phyloP scores from a whole-genome alignment of 2,888 invertebrate species.

The Rhabditoides inermis region DNA sequence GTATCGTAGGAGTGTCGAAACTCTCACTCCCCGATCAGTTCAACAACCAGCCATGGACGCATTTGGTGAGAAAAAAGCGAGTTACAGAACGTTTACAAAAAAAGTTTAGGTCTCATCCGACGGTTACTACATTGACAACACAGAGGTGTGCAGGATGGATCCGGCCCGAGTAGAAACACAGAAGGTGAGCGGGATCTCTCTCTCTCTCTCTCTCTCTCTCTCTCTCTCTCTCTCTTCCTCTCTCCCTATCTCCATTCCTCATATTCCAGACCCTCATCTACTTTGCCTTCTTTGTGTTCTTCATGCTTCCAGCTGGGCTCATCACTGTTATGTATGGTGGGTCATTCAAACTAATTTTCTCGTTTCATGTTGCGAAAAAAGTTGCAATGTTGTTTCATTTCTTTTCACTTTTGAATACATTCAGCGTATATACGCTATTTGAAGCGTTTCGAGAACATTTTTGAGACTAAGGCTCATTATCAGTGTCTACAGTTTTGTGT shows the following conservation, averaged over 20 bases:
- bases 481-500: too few species aligned
- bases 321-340: too few species aligned
- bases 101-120: conserved; percentile 26
- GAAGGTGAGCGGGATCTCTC: too few species aligned
- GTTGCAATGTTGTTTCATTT: too few species aligned
- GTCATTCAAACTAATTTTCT: too few species aligned
- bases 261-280: conserved; percentile 29
- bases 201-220: not conserved
- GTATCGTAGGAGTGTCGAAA: conserved; percentile 28
- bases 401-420: not conserved
- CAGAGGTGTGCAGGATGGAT: conserved; percentile 46
- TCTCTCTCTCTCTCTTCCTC: not conserved
- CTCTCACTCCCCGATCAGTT: conserved; percentile 32
- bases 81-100: not conserved
- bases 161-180: conserved; percentile 9
- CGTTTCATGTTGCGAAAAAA: too few species aligned
- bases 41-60: conserved; percentile 15
- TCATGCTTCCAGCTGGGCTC: conserved; percentile 37
- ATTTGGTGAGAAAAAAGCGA: conserved; percentile 9
- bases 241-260: not conserved
- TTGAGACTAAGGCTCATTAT: not conserved
- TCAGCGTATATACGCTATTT: not conserved
- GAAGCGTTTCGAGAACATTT: not conserved
- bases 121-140: conserved; percentile 24
- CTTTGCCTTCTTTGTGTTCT: conserved; percentile 45